Conservation (phyloP, 2,113 vertebrate species). For the Albula glossodonta region DNA sequence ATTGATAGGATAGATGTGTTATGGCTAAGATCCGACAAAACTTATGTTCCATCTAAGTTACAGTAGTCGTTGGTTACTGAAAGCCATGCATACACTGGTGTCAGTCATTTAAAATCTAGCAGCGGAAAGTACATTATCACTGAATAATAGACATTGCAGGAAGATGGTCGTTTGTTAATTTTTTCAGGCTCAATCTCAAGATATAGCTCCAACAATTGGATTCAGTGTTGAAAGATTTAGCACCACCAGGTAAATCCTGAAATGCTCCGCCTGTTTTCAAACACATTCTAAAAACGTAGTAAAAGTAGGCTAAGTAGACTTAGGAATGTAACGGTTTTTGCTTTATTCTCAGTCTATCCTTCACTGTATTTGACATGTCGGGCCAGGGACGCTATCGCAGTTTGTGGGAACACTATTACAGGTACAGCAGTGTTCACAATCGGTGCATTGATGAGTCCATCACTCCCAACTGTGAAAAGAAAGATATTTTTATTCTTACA, state of each 20-base stretch:
- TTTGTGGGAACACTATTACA: slow-evolving; percentile 98
- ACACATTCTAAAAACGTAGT: no score
- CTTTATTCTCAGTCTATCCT: slow-evolving; percentile 80
- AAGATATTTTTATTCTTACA: background rate
- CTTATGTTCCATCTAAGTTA: no score
- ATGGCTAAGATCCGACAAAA: no score
- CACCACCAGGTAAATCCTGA: slow-evolving; percentile 86
- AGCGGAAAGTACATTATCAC: no score
- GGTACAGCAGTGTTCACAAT: slow-evolving; percentile 60
- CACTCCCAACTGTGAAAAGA: no score
- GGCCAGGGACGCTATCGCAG: slow-evolving; percentile 97
- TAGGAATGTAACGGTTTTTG: no score
- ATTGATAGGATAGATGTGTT: no score
- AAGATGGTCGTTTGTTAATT: background rate
- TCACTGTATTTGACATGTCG: slow-evolving; percentile 99
- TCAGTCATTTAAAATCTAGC: no score
- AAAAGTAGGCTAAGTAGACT: no score
- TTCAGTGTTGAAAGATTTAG: slow-evolving; percentile 99
- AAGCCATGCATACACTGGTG: no score
- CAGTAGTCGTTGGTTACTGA: no score
- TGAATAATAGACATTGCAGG: background rate
- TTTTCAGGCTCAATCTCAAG: slow-evolving; percentile 88
- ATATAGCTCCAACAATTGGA: slow-evolving; percentile 96
- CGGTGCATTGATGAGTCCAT: background rate
- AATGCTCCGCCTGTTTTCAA: no score